Base-by-base conservation (phyloP, 2,888 invertebrate species). In the Chrysotoxum bicinctum region DNA sequence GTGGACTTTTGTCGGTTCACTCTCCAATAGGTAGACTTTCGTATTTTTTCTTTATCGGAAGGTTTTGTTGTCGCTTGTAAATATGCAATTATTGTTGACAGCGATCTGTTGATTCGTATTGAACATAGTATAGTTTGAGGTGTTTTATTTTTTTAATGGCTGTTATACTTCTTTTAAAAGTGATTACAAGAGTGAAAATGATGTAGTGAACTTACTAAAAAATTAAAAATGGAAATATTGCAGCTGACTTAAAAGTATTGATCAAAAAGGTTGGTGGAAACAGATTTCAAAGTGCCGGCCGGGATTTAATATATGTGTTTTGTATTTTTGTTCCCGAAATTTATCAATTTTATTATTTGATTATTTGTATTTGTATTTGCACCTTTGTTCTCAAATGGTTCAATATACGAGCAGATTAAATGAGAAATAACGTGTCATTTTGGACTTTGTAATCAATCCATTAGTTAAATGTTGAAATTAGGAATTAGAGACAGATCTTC, bases 51-150 rank as follows among this genome's bases (percentile, higher is more conserved):
- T 48, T 48, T 56, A 14, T 35, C 16, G 35, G 43, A 56, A 12
- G 56, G 9, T 21, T 19, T 32, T 5, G 35, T 35, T 66, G 21
- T 37, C 14, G 69, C 79, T 69, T 72, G 72, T 32, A 54, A 70
- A 72, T 84, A 80, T 70, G 80, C 80, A 75, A 76, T 62, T 35
- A 37, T 35, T 68, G 35, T 30, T 64, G 56, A 19, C 23, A 52
- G 7, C 30, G 75, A 75, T 66, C 79, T 79, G 80, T 75, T 84
- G 80, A 78, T 78, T 69, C 40, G 4, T 3, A 50, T 35, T 74
- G 10, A 19, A 16, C 32, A 68, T 68, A 19, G 75, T 26, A 68
- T 80, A 84, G 40, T 83, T 69, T 79, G 50, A n/a, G 79, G 79
- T 8, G 21, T 21, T 10, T n/a, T 48, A 26, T 9, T 21, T 14